Percentiles rank a stretch among this genome's conserved stretches.
phyloP scores from a whole-genome alignment of 2,888 invertebrate genomes.

The Sisyra nigra region DNA sequence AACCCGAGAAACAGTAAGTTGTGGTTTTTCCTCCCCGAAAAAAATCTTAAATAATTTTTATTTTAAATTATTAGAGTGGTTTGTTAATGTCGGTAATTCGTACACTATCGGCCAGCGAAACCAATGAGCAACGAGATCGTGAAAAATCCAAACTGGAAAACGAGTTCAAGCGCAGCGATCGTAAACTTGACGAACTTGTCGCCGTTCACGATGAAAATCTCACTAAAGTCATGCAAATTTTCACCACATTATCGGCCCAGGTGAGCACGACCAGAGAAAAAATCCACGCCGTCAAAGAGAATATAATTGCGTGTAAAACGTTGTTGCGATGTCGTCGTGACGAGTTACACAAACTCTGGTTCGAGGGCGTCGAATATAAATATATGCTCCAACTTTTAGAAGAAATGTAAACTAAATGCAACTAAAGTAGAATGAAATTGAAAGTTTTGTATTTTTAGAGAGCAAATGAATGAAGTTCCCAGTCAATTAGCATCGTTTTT shows the following conservation, averaged over 20 bases:
- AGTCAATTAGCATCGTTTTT: constrained; percentile 47
- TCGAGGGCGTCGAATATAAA: constrained; percentile 91
- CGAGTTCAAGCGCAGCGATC: constrained; percentile 85
- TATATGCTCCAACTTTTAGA: constrained; percentile 76
- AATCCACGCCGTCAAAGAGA: constrained; percentile 63
- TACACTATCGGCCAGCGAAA: constrained; percentile 85
- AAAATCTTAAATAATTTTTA: neutral
- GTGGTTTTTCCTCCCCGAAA: neutral
- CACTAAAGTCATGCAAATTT: constrained; percentile 52
- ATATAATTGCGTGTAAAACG: constrained; percentile 66
- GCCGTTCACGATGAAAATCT: constrained; percentile 78
- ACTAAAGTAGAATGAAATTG: no score
- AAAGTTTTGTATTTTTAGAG: no score
- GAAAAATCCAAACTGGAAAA: constrained; percentile 88
- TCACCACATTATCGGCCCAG: constrained; percentile 57
- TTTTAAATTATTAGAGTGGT: constrained; percentile 43
- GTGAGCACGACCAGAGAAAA: constrained; percentile 62
- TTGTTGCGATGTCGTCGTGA: constrained; percentile 80
- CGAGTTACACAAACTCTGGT: constrained; percentile 85
- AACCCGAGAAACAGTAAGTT: constrained; percentile 65
- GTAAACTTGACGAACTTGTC: constrained; percentile 73
- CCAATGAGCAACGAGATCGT: constrained; percentile 80
- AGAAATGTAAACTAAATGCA: constrained; percentile 68
- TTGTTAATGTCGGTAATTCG: constrained; percentile 89
- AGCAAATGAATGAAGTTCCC: constrained; percentile 58